phyloP scores from a whole-genome alignment of 2,888 invertebrate genomes.

The Nomada flava region DNA sequence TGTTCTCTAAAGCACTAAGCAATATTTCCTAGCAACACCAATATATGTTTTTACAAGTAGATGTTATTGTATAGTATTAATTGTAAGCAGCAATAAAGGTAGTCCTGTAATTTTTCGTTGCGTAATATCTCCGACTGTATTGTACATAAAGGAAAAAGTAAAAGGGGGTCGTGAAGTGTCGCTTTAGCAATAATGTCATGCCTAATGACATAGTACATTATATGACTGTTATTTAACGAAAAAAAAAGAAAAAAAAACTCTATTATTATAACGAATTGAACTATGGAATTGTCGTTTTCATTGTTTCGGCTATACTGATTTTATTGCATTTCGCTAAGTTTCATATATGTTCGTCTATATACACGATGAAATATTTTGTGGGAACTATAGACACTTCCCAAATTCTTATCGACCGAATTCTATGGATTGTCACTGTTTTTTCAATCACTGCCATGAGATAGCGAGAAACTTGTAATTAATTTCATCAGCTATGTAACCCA shows the following conservation, averaged over 20 bases:
- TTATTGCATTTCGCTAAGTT: constrained; percentile 19
- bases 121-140: constrained; percentile 24
- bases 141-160: constrained; percentile 27
- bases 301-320: constrained; percentile 13
- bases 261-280: constrained; percentile 35
- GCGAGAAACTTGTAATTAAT: background rate
- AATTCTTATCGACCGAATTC: background rate
- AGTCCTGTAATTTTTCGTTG: constrained; percentile 28
- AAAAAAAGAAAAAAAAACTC: constrained; percentile 9
- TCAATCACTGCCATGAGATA: background rate
- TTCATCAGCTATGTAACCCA: no score
- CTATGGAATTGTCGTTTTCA: constrained; percentile 28
- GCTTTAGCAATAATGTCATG: constrained; percentile 53
- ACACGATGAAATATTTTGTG: background rate
- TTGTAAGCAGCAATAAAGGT: constrained; percentile 53
- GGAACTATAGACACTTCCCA: background rate
- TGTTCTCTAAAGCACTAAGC: constrained; percentile 50
- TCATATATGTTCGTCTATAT: background rate
- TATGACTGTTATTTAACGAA: constrained; percentile 34
- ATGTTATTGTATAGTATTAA: constrained; percentile 39
- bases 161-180: background rate
- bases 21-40: constrained; percentile 57
- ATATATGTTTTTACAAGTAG: constrained; percentile 38
- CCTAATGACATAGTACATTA: constrained; percentile 18
- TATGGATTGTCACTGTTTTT: background rate